Evolutionary conservation across 2,888 invertebrate genomes (phyloP).

Genomic region (Cyclophora punctaria): DNA sequence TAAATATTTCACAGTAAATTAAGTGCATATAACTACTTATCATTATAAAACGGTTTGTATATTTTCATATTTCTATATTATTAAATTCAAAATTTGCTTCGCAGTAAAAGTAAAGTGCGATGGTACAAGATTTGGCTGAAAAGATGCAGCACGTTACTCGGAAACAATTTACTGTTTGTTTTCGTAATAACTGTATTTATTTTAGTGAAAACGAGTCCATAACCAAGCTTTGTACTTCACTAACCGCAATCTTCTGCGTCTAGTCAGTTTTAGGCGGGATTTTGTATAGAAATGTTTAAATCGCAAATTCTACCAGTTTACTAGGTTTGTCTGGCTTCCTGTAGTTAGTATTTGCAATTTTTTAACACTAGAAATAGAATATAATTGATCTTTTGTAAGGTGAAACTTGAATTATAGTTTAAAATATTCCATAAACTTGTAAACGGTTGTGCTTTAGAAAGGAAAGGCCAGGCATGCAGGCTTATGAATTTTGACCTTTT

Average conservation of each 20-base stretch:
- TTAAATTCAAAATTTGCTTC: too few species aligned
- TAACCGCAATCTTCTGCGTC: conserved; percentile 53
- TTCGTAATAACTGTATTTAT: too few species aligned
- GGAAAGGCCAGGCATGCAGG: too few species aligned
- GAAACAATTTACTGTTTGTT: too few species aligned
- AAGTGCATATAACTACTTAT: conserved; percentile 38
- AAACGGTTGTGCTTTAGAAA: neutral
- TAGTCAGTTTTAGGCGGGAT: conserved; percentile 62
- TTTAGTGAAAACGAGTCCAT: neutral
- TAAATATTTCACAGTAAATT: conserved; percentile 50
- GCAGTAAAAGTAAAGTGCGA: too few species aligned
- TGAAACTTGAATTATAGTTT: neutral
- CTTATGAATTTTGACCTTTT: neutral
- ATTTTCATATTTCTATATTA: conserved; percentile 1
- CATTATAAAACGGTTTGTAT: conserved; percentile 41
- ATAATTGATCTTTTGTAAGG: neutral
- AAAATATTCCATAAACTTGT: neutral
- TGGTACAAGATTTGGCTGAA: too few species aligned
- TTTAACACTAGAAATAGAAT: conserved; percentile 5
- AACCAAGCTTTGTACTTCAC: neutral
- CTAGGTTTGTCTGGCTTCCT: conserved; percentile 29
- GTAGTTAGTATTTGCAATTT: conserved; percentile 21
- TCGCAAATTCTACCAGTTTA: conserved; percentile 2
- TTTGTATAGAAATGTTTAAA: conserved; percentile 29
- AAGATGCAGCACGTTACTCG: too few species aligned